Evolutionary conservation across 2,113 vertebrate genomes (phyloP), one percentile per base, ranked within the genome.

Genomic region (Vidua chalybeata): DNA sequence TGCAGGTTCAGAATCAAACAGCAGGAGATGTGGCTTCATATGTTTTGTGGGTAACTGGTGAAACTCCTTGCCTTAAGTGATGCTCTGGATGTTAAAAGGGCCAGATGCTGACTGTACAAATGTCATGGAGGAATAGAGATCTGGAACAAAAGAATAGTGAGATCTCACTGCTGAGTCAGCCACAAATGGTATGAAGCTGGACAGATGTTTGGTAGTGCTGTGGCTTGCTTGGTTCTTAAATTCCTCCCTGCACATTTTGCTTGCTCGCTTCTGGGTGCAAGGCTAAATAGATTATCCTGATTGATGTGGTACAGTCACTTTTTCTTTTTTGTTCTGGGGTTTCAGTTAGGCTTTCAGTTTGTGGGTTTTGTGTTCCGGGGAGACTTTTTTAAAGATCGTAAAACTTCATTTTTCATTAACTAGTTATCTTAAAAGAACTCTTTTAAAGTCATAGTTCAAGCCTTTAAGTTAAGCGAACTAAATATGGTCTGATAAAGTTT

Each of bases 331-430:
- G 11, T 82, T 86, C 26, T 81, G 21, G 27, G 11, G 20, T 91
- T 96, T 82, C 63, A 82, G 54, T 68, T 75, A 48, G 5, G 2
- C 66, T 91, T 94, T 89, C 45, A 31, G 28, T 84, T 79, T 87
- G 58, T 83, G 66, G 35, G 6, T 31, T 89, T 87, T 84, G 33
- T 89, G 33, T 87, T 91, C 81, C 84, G 61, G 20, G 23, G 35
- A 93, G 58, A 56, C 27, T 62, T 67, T 46, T 91, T 84, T 48
- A 49, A 71, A 87, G 74, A 48, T 58, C 1, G 0, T 94, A 87
- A 79, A 93, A 72, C 41, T 85, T 84, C 10, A 58, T 89, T 94
- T 95, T 92, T 87, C 76, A 88, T 94, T 92, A 93, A 83, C 83
- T 83, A 52, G 35, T 88, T 85, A 72, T 89, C 83, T 95, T 37